A percentile compares a stretch with the other conserved stretches of the same genome.
phyloP scores from a whole-genome alignment of 2,797 vertebrate species.

The Tadarida brasiliensis region DNA sequence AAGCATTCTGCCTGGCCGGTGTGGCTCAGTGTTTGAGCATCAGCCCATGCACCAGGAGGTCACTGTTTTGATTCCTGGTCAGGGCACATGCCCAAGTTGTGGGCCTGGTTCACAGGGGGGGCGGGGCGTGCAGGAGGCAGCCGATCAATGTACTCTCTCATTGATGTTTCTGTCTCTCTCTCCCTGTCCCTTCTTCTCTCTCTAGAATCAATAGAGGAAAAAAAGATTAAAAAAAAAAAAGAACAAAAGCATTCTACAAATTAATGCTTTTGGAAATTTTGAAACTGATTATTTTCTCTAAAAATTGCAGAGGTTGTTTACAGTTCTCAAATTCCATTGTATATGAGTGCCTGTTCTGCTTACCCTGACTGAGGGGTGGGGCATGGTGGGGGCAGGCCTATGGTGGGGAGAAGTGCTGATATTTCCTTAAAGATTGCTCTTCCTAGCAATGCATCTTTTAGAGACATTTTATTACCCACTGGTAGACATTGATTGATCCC shows the following conservation, averaged over 20 bases:
- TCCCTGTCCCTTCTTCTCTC: no score
- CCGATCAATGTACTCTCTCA: no score
- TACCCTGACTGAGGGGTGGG: background rate
- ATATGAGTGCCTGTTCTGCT: background rate
- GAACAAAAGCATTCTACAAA: conserved; percentile 9
- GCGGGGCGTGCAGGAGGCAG: no score
- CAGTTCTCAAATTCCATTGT: conserved; percentile 6
- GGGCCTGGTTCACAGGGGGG: no score
- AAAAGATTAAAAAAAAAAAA: background rate
- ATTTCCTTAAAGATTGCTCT: conserved; percentile 33
- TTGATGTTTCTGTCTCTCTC: no score
- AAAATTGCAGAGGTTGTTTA: background rate
- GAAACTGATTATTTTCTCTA: conserved; percentile 45
- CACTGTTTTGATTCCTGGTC: no score
- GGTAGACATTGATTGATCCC: background rate
- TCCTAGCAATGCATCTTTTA: conserved; percentile 16
- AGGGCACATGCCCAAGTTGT: no score
- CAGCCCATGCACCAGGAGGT: no score
- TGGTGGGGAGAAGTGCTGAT: background rate
- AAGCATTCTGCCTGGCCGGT: background rate
- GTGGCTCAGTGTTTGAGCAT: no score
- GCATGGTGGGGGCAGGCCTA: background rate
- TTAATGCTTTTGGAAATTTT: conserved; percentile 40
- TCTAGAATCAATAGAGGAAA: no score
- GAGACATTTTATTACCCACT: background rate